Percentiles rank a stretch among this genome's conserved stretches.
Evolutionary conservation across 2,797 vertebrate species (phyloP).

Genomic region (Enteromius thamalakanensis): DNA sequence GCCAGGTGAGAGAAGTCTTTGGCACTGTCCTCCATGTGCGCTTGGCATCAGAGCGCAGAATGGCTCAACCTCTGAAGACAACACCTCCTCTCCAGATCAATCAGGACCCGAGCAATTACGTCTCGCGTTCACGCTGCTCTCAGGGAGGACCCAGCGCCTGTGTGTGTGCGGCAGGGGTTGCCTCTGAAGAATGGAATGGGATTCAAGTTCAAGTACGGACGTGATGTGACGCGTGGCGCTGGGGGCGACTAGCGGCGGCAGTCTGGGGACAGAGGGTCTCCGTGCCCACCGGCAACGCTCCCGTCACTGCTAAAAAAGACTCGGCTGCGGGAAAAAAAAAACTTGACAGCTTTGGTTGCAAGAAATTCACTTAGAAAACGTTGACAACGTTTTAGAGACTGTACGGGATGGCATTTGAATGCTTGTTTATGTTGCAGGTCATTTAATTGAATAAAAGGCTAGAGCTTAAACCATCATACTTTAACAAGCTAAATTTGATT

Average conservation of each 20-base stretch:
- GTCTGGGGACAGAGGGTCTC: slow-evolving; percentile 32
- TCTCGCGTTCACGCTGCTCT: slow-evolving; percentile 85
- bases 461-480: neutral
- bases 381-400: neutral
- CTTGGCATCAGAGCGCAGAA: slow-evolving; percentile 85
- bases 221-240: slow-evolving; percentile 89
- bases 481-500: neutral
- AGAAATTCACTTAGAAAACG: neutral
- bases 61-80: slow-evolving; percentile 79
- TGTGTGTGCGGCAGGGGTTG: slow-evolving; percentile 86
- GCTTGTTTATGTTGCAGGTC: neutral
- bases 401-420: neutral
- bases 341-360: neutral
- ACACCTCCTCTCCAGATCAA: slow-evolving; percentile 77
- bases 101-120: slow-evolving; percentile 76
- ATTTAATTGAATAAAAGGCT: neutral
- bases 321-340: neutral
- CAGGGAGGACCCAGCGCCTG: slow-evolving; percentile 82
- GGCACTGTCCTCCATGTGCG: slow-evolving; percentile 80
- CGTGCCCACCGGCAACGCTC: slow-evolving; percentile 29
- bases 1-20: slow-evolving; percentile 76
- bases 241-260: slow-evolving; percentile 85
- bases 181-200: slow-evolving; percentile 89
- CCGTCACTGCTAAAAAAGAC: neutral
- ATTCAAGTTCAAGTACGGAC: slow-evolving; percentile 96